A percentile compares a stretch with the other conserved stretches of the same genome.
phyloP scores from a whole-genome alignment of 1,140 invertebrate genomes.

The Eumaeus atala region DNA sequence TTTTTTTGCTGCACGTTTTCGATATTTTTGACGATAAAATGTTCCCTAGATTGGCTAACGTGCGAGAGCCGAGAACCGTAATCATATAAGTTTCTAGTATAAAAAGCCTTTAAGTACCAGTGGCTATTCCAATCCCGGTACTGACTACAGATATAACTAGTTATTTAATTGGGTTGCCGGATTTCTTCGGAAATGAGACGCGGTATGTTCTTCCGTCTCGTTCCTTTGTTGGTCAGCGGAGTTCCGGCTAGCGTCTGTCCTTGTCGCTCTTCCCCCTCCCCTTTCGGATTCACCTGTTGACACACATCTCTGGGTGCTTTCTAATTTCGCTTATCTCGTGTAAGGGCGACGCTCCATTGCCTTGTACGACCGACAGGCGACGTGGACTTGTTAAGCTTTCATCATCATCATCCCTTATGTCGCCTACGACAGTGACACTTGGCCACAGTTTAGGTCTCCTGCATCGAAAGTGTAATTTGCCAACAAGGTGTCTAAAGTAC shows the following conservation, averaged over 20 bases:
- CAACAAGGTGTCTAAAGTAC: no score
- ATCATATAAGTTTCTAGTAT: no score
- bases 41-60: no score
- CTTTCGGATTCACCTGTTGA: conserved; percentile 52
- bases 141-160: conserved; percentile 4
- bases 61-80: no score
- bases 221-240: conserved; percentile 40
- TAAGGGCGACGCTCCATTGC: conserved; percentile 7
- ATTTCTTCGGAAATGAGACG: conserved; percentile 47
- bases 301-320: conserved; percentile 67
- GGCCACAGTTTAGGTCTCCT: no score
- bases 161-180: conserved; percentile 31
- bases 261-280: conserved; percentile 40
- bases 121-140: not conserved
- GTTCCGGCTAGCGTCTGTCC: conserved; percentile 42
- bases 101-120: no score
- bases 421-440: no score
- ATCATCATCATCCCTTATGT: no score
- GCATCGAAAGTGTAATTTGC: no score
- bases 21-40: no score
- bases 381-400: no score
- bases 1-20: no score
- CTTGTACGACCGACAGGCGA: not conserved
- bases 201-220: conserved; percentile 50
- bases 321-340: conserved; percentile 57